Percentiles rank a stretch among this genome's conserved stretches.
These are phyloP conservation scores for Atrichornis clamosus DNA, from an alignment of 2,113 vertebrate species.

Conservation along the genomic window DNA sequence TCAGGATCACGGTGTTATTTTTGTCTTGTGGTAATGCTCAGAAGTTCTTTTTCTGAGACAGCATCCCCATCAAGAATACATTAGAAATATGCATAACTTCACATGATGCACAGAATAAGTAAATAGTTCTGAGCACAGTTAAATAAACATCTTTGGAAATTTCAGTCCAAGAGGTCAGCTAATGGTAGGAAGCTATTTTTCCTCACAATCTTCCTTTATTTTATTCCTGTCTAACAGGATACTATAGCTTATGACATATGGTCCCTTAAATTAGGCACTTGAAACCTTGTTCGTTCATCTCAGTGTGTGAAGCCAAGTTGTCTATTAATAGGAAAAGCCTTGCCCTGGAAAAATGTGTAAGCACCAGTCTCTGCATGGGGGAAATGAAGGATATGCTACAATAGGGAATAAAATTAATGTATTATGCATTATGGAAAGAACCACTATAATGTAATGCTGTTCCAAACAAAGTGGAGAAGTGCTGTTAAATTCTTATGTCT, in stretches of 20 bases:
- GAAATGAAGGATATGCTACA: not conserved
- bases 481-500: not conserved
- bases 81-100: not conserved
- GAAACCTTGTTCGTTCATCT: constrained; percentile 28
- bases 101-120: not conserved
- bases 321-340: constrained; percentile 51
- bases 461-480: not conserved
- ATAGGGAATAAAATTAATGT: constrained; percentile 6
- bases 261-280: constrained; percentile 37
- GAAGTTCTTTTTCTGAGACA: not conserved
- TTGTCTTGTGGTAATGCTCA: not conserved
- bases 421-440: not conserved
- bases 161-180: not conserved
- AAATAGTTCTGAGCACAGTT: not conserved
- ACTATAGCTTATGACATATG: constrained; percentile 48
- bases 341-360: constrained; percentile 15
- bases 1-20: not conserved
- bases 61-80: not conserved
- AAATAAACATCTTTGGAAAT: not conserved
- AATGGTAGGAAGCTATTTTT: constrained; percentile 14
- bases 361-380: not conserved
- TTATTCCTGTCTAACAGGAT: not conserved
- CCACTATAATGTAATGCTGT: not conserved
- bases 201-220: not conserved
- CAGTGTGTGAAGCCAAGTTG: constrained; percentile 4